Percentiles rank a stretch among this genome's conserved stretches.
phyloP scores from a whole-genome alignment of 2,888 invertebrate species.

The Eupsilia transversa region DNA sequence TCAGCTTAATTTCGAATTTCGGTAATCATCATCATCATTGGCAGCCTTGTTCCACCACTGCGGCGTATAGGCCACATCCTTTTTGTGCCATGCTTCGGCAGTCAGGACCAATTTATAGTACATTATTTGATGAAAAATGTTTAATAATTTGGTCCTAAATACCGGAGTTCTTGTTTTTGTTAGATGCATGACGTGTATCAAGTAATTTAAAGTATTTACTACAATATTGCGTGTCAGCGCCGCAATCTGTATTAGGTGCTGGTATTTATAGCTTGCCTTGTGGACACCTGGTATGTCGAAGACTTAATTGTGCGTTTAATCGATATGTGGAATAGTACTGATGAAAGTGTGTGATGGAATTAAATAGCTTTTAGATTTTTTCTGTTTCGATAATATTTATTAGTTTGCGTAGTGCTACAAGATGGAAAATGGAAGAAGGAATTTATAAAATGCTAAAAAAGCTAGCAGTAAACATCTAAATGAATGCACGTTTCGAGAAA shows the following conservation, averaged over 20 bases:
- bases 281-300: constrained; percentile 3
- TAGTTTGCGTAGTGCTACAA: not conserved
- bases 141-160: not conserved
- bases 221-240: constrained; percentile 6
- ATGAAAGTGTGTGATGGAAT: not conserved
- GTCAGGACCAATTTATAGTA: not conserved
- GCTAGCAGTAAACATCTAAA: not conserved
- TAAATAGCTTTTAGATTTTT: not conserved
- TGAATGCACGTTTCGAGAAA: not conserved
- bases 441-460: constrained; percentile 1
- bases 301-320: constrained; percentile 7
- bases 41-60: too few relatives aligned
- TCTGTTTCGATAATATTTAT: not conserved
- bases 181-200: not conserved
- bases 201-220: constrained; percentile 40
- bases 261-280: constrained; percentile 32
- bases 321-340: not conserved
- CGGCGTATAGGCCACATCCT: too few relatives aligned
- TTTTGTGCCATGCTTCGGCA: not conserved
- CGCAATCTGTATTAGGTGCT: constrained; percentile 20
- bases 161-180: not conserved
- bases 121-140: not conserved
- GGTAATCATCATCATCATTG: too few relatives aligned
- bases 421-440: not conserved
- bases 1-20: too few relatives aligned